These are phyloP conservation scores for Misgurnus mizolepis DNA, from an alignment of 2,113 vertebrate genomes.

Conservation along the genomic window DNA sequence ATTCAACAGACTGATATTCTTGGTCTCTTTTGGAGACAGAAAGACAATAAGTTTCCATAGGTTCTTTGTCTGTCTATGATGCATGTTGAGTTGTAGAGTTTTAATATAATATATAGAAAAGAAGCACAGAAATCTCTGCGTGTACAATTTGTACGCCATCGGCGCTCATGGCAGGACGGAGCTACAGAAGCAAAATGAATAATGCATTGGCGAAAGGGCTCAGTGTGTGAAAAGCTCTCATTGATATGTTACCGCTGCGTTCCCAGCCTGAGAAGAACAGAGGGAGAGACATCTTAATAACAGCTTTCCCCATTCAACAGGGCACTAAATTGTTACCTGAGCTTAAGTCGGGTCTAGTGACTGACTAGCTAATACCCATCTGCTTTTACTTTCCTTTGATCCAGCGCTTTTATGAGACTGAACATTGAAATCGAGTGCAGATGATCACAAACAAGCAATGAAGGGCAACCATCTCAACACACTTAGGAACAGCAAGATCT, in stretches of 20 bases:
- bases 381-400: conserved; percentile 35
- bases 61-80: conserved; percentile 12
- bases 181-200: conserved; percentile 46
- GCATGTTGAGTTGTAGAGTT: conserved; percentile 30
- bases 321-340: conserved; percentile 48
- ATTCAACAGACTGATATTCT: not conserved
- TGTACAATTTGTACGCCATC: conserved; percentile 37
- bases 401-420: conserved; percentile 1
- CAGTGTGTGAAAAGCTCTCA: conserved; percentile 38
- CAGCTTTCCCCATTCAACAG: conserved; percentile 33
- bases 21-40: not conserved
- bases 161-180: conserved; percentile 42
- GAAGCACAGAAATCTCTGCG: conserved; percentile 27
- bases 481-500: not conserved
- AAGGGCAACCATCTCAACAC: not conserved
- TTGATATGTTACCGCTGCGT: conserved; percentile 43
- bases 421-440: conserved; percentile 9
- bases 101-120: conserved; percentile 40
- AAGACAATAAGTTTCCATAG: not conserved
- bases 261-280: conserved; percentile 17
- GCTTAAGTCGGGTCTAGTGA: conserved; percentile 28
- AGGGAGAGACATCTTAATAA: conserved; percentile 46
- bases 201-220: conserved; percentile 43
- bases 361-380: conserved; percentile 42
- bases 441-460: not conserved